Conservation (phyloP, 2,888 invertebrate genomes). For the Strigamia maritima region DNA sequence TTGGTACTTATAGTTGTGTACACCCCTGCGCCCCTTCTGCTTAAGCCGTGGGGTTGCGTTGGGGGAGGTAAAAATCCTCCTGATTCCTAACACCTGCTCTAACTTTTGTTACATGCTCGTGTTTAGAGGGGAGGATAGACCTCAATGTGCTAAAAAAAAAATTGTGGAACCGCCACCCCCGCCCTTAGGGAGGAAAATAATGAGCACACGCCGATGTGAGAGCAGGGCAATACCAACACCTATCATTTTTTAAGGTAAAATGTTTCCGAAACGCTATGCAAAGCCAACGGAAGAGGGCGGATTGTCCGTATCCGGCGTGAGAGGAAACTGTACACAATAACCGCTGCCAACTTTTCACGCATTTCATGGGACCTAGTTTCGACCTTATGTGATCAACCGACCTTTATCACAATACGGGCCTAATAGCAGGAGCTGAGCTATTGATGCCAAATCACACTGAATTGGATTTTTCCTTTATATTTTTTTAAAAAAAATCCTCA, state of each 20-base stretch:
- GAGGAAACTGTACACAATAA: constrained; percentile 11
- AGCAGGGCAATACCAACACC: background rate
- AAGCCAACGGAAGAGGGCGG: background rate
- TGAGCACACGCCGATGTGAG: background rate
- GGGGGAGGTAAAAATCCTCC: constrained; percentile 18
- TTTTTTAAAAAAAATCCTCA: background rate
- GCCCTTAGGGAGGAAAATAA: background rate
- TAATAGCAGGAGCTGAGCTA: background rate
- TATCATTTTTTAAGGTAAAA: background rate
- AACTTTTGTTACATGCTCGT: constrained; percentile 21
- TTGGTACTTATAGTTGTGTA: background rate
- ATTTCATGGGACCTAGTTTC: background rate
- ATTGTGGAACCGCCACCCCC: background rate
- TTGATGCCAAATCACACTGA: background rate
- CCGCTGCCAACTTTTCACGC: background rate
- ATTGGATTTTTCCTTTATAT: background rate
- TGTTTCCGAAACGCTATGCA: background rate
- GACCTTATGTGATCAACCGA: background rate
- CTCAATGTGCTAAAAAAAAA: background rate
- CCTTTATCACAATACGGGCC: background rate
- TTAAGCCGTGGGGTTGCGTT: background rate
- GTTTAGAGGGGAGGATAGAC: background rate
- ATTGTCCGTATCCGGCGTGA: background rate
- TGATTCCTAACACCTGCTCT: constrained; percentile 12
- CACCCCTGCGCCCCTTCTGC: background rate